These are phyloP conservation scores for Uloborus diversus DNA, from an alignment of 1,140 invertebrate species.

Conservation along the genomic window DNA sequence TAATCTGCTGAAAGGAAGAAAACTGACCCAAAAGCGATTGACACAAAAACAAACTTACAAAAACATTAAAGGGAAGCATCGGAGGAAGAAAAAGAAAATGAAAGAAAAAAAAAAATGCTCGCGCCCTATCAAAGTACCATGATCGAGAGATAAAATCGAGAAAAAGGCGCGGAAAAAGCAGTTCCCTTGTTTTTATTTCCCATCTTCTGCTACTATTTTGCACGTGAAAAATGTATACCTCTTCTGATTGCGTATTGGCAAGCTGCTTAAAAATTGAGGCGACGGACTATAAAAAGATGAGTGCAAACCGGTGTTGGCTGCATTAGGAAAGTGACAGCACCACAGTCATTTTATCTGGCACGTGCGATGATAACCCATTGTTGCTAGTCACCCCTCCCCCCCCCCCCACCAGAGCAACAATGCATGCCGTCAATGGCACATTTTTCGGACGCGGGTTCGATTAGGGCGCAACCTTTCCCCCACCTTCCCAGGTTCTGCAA, in stretches of 20 bases:
- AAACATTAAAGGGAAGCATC: slow-evolving; percentile 47
- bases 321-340: slow-evolving; percentile 45
- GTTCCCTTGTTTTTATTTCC: slow-evolving; percentile 13
- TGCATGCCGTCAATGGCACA: slow-evolving; percentile 31
- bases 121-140: slow-evolving; percentile 38
- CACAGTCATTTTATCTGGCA: slow-evolving; percentile 48
- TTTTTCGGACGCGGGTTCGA: slow-evolving; percentile 39
- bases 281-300: slow-evolving; percentile 54
- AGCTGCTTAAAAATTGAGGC: slow-evolving; percentile 57
- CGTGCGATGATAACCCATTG: slow-evolving; percentile 48
- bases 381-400: slow-evolving; percentile 10
- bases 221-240: slow-evolving; percentile 56
- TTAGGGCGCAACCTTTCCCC: slow-evolving; percentile 10
- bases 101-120: slow-evolving; percentile 29
- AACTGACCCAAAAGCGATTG: slow-evolving; percentile 54
- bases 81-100: background rate
- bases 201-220: slow-evolving; percentile 41
- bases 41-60: slow-evolving; percentile 56
- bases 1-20: slow-evolving; percentile 57
- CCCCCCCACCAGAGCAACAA: slow-evolving; percentile 13
- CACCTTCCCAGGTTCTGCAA: background rate
- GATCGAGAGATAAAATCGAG: too few species aligned
- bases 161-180: slow-evolving; percentile 33
- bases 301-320: slow-evolving; percentile 53
- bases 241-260: slow-evolving; percentile 53